phyloP scores from a whole-genome alignment of 2,113 vertebrate genomes.

The Myiopsitta monachus region DNA sequence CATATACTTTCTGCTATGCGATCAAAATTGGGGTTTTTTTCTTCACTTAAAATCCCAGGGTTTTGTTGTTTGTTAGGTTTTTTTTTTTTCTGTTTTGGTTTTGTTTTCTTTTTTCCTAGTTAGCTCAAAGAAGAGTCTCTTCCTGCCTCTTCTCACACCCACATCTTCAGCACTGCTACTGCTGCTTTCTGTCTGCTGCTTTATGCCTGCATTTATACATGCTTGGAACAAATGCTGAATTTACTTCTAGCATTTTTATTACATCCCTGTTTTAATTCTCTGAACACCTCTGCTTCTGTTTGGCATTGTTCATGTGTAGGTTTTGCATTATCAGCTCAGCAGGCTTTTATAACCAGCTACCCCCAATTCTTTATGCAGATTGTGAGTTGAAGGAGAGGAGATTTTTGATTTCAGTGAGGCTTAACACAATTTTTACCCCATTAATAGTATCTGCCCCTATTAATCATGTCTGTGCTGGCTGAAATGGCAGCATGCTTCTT shows the following conservation, averaged over 20 bases:
- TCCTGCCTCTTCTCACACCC: not conserved
- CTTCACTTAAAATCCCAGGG: not conserved
- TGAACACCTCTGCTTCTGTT: not conserved
- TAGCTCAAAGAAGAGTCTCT: not conserved
- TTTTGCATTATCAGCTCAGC: not conserved
- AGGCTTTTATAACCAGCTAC: not conserved
- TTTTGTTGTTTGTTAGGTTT: not conserved
- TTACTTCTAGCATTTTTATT: not conserved
- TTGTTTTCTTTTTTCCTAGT: no score
- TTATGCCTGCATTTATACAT: not conserved
- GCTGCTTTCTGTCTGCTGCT: not conserved
- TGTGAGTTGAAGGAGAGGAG: not conserved
- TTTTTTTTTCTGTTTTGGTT: not conserved
- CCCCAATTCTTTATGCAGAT: not conserved
- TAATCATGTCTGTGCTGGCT: not conserved
- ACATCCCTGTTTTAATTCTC: accelerated
- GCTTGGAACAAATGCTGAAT: not conserved
- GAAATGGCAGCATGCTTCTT: not conserved
- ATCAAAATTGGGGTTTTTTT: not conserved
- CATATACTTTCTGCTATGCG: not conserved
- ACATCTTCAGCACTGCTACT: not conserved
- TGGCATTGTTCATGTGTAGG: accelerated
- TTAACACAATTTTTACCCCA: not conserved
- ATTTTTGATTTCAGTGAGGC: not conserved
- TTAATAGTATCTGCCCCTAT: not conserved